Conservation (phyloP, 2,113 vertebrate genomes). For the Nothocercus julius region DNA sequence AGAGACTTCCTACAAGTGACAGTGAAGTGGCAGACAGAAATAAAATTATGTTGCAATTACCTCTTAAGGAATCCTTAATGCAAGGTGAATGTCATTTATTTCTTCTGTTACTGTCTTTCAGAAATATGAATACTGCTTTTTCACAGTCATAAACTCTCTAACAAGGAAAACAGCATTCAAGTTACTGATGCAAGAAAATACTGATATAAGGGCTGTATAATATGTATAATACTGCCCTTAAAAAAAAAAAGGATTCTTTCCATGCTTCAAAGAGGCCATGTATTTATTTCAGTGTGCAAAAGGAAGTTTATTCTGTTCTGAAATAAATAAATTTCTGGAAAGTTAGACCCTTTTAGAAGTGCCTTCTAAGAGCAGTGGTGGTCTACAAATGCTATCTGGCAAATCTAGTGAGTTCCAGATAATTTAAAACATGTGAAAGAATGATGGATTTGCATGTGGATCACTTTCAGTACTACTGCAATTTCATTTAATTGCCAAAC, state of each 20-base stretch:
- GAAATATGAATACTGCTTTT: not conserved
- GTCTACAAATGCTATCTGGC: not conserved
- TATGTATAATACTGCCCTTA: not conserved
- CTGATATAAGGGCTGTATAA: not conserved
- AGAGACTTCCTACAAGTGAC: not conserved
- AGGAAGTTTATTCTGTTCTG: not conserved
- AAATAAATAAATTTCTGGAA: not conserved
- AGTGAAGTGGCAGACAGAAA: not conserved
- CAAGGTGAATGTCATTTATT: not conserved
- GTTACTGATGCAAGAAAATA: not conserved
- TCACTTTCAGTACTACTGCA: not conserved
- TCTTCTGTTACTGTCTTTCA: not conserved
- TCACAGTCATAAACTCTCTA: not conserved
- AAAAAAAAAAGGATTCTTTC: not conserved
- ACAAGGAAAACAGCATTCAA: rapidly evolving
- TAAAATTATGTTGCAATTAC: not conserved
- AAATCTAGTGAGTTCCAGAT: not conserved
- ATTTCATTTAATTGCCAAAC: not conserved
- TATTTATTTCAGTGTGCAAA: not conserved
- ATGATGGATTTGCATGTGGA: not conserved
- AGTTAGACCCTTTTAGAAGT: not conserved
- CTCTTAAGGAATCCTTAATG: not conserved
- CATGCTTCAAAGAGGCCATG: not conserved
- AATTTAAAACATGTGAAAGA: not conserved
- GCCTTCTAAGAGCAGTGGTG: not conserved